These are phyloP conservation scores for Cheilosia impressa DNA, from an alignment of 2,888 invertebrate genomes.

Conservation along the genomic window DNA sequence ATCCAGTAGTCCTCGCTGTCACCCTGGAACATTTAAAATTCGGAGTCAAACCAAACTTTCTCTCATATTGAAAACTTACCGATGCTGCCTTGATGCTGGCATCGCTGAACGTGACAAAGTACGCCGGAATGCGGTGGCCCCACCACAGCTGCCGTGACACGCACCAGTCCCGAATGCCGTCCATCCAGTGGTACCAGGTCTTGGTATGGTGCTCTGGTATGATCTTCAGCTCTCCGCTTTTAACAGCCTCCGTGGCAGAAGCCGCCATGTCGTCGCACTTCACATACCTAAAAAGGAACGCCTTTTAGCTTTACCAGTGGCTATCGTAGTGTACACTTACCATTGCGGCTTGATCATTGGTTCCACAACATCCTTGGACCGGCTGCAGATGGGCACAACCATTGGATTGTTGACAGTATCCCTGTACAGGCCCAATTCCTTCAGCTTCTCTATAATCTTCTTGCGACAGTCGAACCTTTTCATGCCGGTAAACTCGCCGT, in stretches of 20 bases:
- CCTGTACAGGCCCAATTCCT: conserved; percentile 89
- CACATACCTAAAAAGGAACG: conserved; percentile 87
- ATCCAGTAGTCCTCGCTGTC: conserved; percentile 90
- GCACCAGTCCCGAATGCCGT: conserved; percentile 99
- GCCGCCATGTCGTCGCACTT: conserved; percentile 95
- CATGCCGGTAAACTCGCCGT: conserved; percentile 92
- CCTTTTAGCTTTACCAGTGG: not conserved
- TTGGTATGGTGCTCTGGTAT: conserved; percentile 95
- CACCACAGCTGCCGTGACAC: conserved; percentile 99
- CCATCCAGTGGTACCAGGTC: conserved; percentile 98
- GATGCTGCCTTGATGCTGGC: conserved; percentile 80
- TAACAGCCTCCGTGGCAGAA: conserved; percentile 92
- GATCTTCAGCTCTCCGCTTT: conserved; percentile 92
- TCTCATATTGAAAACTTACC: conserved; percentile 78
- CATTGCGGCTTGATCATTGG: conserved; percentile 98
- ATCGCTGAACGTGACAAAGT: conserved; percentile 88
- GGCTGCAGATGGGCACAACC: conserved; percentile 97
- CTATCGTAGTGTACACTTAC: conserved; percentile 84
- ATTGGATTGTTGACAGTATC: conserved; percentile 95
- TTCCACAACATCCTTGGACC: conserved; percentile 98
- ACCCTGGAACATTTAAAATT: conserved; percentile 52
- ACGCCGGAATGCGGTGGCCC: conserved; percentile 99
- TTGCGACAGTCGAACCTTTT: conserved; percentile 95
- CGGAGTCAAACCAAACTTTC: not conserved
- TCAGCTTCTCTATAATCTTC: conserved; percentile 90